Evolutionary conservation across 1,140 invertebrate species (phyloP).

Genomic region (Maconellicoccus hirsutus): DNA sequence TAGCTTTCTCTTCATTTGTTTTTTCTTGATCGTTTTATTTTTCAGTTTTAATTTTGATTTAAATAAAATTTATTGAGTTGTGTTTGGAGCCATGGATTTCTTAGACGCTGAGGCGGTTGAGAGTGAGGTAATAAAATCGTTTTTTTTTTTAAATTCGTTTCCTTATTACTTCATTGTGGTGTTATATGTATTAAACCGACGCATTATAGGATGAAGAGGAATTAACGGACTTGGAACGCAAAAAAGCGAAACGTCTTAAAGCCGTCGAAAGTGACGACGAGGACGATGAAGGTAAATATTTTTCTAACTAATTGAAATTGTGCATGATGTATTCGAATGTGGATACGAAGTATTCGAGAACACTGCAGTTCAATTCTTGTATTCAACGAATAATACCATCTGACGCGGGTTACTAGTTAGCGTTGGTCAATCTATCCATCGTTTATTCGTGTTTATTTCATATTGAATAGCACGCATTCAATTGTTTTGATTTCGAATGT

Average conservation of each 20-base stretch:
- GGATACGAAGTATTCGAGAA: not conserved
- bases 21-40: too few species aligned
- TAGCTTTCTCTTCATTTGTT: too few species aligned
- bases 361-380: not conserved
- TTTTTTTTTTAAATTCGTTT: slow-evolving; percentile 2
- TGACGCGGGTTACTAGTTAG: too few species aligned
- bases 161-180: not conserved
- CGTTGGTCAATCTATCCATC: too few species aligned
- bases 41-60: too few species aligned
- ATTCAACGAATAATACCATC: slow-evolving; percentile 12
- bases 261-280: slow-evolving; percentile 50
- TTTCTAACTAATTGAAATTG: not conserved
- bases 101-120: too few species aligned
- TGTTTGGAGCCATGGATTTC: too few species aligned
- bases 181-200: not conserved
- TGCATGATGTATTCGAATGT: not conserved
- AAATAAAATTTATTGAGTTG: too few species aligned
- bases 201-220: slow-evolving; percentile 48
- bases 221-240: slow-evolving; percentile 46
- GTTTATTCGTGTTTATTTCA: too few species aligned
- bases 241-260: slow-evolving; percentile 49
- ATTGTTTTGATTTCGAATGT: too few species aligned
- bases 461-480: too few species aligned
- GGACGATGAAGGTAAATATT: slow-evolving; percentile 40
- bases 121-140: slow-evolving; percentile 51